Conservation (phyloP, 92 coral and sea anemone species). For the Paramuricea clavata region DNA sequence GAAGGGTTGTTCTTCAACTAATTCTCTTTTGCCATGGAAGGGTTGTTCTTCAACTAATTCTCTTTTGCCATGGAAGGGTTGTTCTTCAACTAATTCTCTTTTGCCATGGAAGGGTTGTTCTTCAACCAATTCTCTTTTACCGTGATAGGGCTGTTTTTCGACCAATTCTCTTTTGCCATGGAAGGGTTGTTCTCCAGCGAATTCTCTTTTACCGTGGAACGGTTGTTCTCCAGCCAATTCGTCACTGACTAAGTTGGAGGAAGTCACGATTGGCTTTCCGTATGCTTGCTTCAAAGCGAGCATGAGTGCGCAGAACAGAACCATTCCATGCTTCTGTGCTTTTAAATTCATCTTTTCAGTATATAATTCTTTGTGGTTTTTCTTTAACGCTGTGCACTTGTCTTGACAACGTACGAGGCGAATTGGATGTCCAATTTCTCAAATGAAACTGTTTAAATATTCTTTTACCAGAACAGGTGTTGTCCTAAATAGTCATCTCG, state of each 20-base stretch:
- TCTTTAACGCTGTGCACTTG: background rate
- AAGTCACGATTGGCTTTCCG: background rate
- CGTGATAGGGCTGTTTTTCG: background rate
- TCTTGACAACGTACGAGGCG: background rate
- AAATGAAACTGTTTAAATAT: background rate
- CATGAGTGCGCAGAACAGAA: background rate
- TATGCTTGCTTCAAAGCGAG: background rate
- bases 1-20: background rate
- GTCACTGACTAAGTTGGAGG: no score
- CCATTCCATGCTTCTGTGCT: background rate
- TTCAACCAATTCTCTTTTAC: background rate
- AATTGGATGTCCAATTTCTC: background rate
- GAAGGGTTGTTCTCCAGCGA: background rate
- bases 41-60: background rate
- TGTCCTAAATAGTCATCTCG: background rate
- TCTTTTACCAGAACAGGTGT: background rate
- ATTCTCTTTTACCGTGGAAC: background rate
- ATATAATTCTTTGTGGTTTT: background rate
- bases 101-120: background rate
- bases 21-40: background rate
- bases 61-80: background rate
- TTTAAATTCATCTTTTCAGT: background rate
- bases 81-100: background rate
- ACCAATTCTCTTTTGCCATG: background rate
- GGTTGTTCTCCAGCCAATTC: slow-evolving; percentile 8